phyloP scores from a whole-genome alignment of 1,140 invertebrate genomes.

The Archivesica marissinica region DNA sequence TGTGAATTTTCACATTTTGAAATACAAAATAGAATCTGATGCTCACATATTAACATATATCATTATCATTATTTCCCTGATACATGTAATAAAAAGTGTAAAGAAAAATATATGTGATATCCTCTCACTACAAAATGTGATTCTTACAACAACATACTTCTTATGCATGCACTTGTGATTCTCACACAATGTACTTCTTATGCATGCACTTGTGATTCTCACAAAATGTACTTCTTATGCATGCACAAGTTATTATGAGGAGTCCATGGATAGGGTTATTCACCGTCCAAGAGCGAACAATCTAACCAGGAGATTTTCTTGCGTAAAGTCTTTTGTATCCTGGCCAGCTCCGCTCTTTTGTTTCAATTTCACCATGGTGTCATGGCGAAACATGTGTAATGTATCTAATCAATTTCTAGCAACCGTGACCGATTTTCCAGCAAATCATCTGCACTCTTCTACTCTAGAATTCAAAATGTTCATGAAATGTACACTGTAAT shows the following conservation, averaged over 20 bases:
- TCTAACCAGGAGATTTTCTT: conserved; percentile 9
- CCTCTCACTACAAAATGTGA: conserved; percentile 1
- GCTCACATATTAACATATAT: conserved; percentile 56
- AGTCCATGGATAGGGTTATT: not conserved
- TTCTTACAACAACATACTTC: not conserved
- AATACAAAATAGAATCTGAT: conserved; percentile 65
- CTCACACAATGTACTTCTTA: conserved; percentile 14
- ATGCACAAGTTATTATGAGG: conserved; percentile 22
- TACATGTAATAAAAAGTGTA: conserved; percentile 52
- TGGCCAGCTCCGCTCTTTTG: not conserved
- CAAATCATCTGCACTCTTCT: not conserved
- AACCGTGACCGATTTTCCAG: not conserved
- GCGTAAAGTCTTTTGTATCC: conserved; percentile 24
- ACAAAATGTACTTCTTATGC: conserved; percentile 10
- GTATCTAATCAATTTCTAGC: not conserved
- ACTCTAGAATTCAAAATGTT: not conserved
- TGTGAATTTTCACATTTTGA: conserved; percentile 50
- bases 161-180: conserved; percentile 12
- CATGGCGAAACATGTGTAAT: not conserved
- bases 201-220: not conserved
- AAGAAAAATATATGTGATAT: conserved; percentile 33
- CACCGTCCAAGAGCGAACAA: not conserved
- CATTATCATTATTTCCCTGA: conserved; percentile 60
- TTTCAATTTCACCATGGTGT: not conserved
- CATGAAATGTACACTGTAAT: not conserved